Percentiles rank a stretch among this genome's conserved stretches.
phyloP scores from a whole-genome alignment of 1,140 invertebrate species.

The Drosophila pruinosa region DNA sequence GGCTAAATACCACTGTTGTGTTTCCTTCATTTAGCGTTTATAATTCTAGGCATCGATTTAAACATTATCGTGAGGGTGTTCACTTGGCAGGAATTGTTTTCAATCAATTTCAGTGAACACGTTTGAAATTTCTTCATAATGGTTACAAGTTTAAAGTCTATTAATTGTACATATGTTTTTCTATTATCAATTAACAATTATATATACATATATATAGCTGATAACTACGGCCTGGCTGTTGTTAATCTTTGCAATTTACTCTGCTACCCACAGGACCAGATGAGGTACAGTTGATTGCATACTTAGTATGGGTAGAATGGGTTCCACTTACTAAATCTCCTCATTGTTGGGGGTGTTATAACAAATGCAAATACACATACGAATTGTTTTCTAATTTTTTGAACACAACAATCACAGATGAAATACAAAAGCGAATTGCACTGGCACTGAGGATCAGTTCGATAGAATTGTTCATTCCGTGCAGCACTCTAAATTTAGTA shows the following conservation, averaged over 20 bases:
- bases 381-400: constrained; percentile 49
- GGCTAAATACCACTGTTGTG: constrained; percentile 51
- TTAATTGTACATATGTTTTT: constrained; percentile 72
- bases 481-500: constrained; percentile 49
- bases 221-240: constrained; percentile 68
- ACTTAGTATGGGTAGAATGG: constrained; percentile 63
- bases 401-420: neutral
- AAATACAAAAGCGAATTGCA: constrained; percentile 26
- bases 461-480: constrained; percentile 27
- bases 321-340: constrained; percentile 15
- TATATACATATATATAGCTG: constrained; percentile 43
- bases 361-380: constrained; percentile 22
- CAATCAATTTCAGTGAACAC: neutral
- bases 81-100: too few relatives aligned
- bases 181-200: constrained; percentile 41
- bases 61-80: constrained; percentile 12
- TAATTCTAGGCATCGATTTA: constrained; percentile 41
- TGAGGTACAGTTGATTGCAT: constrained; percentile 39
- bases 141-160: constrained; percentile 43
- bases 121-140: constrained; percentile 6
- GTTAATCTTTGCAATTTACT: constrained; percentile 42
- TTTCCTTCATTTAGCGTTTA: constrained; percentile 49
- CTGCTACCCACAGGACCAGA: constrained; percentile 37
- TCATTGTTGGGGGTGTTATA: constrained; percentile 21
- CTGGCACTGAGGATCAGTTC: constrained; percentile 19